These are phyloP conservation scores for Sabatieria punctata DNA, from an alignment of 2,888 invertebrate genomes.

Conservation along the genomic window DNA sequence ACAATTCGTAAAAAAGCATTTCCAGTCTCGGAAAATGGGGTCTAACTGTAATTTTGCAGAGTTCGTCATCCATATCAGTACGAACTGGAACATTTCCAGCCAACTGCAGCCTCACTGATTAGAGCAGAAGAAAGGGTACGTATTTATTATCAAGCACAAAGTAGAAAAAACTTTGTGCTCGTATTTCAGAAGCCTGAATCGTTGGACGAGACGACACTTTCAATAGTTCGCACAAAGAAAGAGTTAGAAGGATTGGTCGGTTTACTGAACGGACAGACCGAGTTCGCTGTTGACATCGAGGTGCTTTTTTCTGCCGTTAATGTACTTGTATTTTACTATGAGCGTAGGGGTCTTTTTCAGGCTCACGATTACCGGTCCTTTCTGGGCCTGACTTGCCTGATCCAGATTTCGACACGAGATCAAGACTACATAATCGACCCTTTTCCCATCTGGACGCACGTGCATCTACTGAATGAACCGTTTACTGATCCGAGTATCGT, in stretches of 20 bases:
- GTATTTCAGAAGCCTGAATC: slow-evolving; percentile 35
- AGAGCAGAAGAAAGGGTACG: not conserved
- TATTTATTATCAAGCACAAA: not conserved
- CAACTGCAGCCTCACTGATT: slow-evolving; percentile 13
- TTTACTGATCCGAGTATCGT: slow-evolving; percentile 74
- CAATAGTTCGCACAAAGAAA: slow-evolving; percentile 48
- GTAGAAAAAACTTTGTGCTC: not conserved
- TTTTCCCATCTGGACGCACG: slow-evolving; percentile 57
- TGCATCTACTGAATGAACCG: slow-evolving; percentile 63
- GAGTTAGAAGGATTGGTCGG: slow-evolving; percentile 49
- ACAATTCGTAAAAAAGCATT: not conserved
- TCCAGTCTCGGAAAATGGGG: not conserved
- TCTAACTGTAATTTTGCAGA: not conserved
- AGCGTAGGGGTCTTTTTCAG: slow-evolving; percentile 31
- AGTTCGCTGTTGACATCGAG: slow-evolving; percentile 69
- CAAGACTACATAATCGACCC: slow-evolving; percentile 79
- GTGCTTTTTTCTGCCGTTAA: slow-evolving; percentile 5
- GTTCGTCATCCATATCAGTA: slow-evolving; percentile 19
- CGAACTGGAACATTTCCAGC: slow-evolving; percentile 18
- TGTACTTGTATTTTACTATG: not conserved
- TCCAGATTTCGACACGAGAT: slow-evolving; percentile 67
- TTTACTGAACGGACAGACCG: slow-evolving; percentile 48
- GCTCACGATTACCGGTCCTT: slow-evolving; percentile 81
- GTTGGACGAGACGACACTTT: slow-evolving; percentile 48
- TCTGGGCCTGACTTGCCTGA: slow-evolving; percentile 80